A percentile compares a stretch with the other conserved stretches of the same genome.
phyloP scores from a whole-genome alignment of 2,113 vertebrate species.

The Bolborhynchus lineola region DNA sequence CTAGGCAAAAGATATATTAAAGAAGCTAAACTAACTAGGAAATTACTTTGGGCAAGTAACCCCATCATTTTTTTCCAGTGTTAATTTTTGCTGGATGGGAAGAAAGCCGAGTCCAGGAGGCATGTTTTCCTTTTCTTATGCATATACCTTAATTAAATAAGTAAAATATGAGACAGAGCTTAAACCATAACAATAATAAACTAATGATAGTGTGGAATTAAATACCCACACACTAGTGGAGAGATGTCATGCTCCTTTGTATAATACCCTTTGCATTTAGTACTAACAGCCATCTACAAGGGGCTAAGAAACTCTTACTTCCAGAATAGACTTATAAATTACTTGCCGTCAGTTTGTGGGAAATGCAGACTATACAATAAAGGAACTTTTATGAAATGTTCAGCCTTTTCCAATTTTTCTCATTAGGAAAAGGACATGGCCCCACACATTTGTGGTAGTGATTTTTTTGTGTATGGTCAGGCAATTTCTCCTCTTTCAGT shows the following conservation, averaged over 20 bases:
- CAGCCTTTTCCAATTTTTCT: slow-evolving; percentile 25
- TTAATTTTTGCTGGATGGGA: slow-evolving; percentile 42
- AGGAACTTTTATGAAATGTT: not conserved
- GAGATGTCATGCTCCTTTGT: not conserved
- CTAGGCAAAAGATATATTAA: not conserved
- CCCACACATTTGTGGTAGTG: not conserved
- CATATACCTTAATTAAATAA: slow-evolving; percentile 57
- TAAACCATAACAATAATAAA: slow-evolving; percentile 32
- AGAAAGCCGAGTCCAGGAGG: slow-evolving; percentile 19
- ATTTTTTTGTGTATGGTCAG: not conserved
- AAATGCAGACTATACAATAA: slow-evolving; percentile 42
- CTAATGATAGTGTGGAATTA: slow-evolving; percentile 7
- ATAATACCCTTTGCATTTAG: slow-evolving; percentile 30
- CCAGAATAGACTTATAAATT: slow-evolving; percentile 31
- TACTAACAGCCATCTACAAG: slow-evolving; percentile 17
- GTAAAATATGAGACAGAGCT: slow-evolving; percentile 24
- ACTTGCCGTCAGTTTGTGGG: slow-evolving; percentile 16
- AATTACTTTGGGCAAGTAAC: slow-evolving; percentile 39
- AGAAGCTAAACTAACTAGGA: slow-evolving; percentile 3
- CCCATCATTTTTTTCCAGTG: not conserved
- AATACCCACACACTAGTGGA: slow-evolving; percentile 7
- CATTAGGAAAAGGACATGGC: slow-evolving; percentile 39
- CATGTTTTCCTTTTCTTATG: slow-evolving; percentile 10
- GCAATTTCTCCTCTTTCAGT: not conserved
- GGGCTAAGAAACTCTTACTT: slow-evolving; percentile 9